phyloP scores from a whole-genome alignment of 2,797 vertebrate genomes.

The Dryobates pubescens region DNA sequence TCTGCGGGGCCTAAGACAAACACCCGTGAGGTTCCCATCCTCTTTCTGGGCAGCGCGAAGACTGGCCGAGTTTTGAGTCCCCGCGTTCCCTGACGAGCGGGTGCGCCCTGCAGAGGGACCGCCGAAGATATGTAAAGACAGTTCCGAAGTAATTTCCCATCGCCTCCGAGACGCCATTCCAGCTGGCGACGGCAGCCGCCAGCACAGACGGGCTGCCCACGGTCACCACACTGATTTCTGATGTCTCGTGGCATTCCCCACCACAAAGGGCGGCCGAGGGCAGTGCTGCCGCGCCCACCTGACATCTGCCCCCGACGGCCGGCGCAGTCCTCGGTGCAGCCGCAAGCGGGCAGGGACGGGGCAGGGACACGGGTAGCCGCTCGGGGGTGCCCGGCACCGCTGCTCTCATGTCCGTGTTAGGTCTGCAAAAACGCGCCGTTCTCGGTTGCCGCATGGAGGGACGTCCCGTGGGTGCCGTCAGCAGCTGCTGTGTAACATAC shows the following conservation, averaged over 20 bases:
- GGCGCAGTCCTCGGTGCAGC: not conserved
- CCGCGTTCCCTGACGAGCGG: no score
- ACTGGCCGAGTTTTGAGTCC: not conserved
- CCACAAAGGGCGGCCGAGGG: conserved; percentile 79
- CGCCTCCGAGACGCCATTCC: not conserved
- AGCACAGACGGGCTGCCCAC: not conserved
- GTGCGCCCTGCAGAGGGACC: not conserved
- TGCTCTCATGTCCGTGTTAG: not conserved
- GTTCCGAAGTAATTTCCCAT: not conserved
- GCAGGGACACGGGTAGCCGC: not conserved
- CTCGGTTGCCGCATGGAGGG: not conserved
- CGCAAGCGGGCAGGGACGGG: not conserved
- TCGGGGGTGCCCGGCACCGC: not conserved
- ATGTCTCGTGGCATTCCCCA: not conserved
- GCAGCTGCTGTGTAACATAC: not conserved
- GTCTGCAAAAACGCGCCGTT: not conserved
- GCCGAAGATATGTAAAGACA: rapidly evolving
- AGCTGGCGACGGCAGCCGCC: not conserved
- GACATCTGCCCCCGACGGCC: not conserved
- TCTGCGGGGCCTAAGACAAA: not conserved
- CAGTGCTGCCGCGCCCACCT: not conserved
- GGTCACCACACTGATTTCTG: not conserved
- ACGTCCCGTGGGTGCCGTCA: not conserved
- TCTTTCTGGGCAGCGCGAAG: not conserved
- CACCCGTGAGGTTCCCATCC: not conserved